Evolutionary conservation across 2,797 vertebrate genomes (phyloP).

Genomic region (Poeciliopsis gracilis): DNA sequence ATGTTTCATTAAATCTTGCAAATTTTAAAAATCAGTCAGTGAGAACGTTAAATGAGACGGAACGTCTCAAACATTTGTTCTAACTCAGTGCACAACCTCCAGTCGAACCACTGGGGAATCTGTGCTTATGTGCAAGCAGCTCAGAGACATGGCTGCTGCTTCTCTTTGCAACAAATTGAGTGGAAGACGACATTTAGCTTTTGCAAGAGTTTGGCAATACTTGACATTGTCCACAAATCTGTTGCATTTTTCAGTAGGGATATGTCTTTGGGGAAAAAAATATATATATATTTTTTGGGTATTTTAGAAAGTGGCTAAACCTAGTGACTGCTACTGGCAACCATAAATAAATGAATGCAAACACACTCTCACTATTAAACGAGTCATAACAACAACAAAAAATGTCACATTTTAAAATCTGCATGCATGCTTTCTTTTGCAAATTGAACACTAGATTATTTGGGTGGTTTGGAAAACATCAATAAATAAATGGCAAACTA

Average conservation of each 20-base stretch:
- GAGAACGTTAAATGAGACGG: conserved; percentile 1
- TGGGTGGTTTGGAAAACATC: neutral
- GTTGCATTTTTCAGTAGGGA: neutral
- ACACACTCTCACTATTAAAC: neutral
- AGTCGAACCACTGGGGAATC: conserved; percentile 2
- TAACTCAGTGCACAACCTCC: neutral
- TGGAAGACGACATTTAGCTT: neutral
- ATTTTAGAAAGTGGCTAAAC: neutral
- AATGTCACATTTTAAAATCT: neutral
- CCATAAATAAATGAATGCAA: neutral
- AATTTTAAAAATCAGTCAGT: conserved; percentile 6
- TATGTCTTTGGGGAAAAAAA: neutral
- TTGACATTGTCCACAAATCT: neutral
- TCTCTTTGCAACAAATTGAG: neutral
- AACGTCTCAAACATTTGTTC: conserved; percentile 7
- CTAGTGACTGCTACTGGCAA: neutral
- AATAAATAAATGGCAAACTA: neutral
- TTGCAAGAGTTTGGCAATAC: neutral
- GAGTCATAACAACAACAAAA: neutral
- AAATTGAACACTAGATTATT: neutral
- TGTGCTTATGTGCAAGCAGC: neutral
- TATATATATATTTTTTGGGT: too few species aligned
- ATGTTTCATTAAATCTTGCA: neutral
- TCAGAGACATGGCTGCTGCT: neutral
- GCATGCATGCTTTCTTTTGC: neutral